Evolutionary conservation across 2,113 vertebrate species (phyloP).

Genomic region (Neomonachus schauinslandi): DNA sequence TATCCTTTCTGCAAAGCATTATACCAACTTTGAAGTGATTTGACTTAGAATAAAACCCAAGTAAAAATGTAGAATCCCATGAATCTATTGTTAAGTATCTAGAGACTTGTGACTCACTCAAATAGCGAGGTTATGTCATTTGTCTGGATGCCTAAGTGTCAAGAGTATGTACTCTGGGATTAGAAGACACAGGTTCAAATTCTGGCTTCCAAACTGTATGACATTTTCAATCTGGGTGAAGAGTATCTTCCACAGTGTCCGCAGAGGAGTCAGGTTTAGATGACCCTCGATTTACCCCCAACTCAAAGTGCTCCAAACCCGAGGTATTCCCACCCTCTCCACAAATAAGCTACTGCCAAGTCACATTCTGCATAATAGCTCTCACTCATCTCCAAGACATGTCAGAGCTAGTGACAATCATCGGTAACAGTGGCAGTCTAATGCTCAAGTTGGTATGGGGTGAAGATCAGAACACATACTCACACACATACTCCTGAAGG

Average conservation of each 20-base stretch:
- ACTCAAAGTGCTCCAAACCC: not conserved
- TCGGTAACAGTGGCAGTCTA: not conserved
- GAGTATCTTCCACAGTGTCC: not conserved
- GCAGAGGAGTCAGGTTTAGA: not conserved
- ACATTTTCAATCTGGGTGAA: not conserved
- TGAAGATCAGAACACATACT: not conserved
- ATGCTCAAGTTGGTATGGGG: not conserved
- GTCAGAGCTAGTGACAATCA: not conserved
- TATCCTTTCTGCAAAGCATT: slow-evolving; percentile 44
- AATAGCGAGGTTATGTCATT: not conserved
- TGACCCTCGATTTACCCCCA: not conserved
- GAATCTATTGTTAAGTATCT: not conserved
- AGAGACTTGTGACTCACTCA: not conserved
- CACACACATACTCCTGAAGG: not conserved
- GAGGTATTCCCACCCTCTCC: not conserved
- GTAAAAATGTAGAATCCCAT: slow-evolving; percentile 27
- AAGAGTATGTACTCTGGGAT: not conserved
- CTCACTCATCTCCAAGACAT: not conserved
- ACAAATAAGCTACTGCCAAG: not conserved
- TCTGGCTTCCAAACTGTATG: not conserved
- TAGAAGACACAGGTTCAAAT: not conserved
- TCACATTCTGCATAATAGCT: not conserved
- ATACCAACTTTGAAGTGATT: slow-evolving; percentile 36
- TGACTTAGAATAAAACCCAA: slow-evolving; percentile 39
- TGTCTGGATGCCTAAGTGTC: not conserved